Conservation (phyloP, 2,888 invertebrate species). For the Cyrtodaria siliqua region DNA sequence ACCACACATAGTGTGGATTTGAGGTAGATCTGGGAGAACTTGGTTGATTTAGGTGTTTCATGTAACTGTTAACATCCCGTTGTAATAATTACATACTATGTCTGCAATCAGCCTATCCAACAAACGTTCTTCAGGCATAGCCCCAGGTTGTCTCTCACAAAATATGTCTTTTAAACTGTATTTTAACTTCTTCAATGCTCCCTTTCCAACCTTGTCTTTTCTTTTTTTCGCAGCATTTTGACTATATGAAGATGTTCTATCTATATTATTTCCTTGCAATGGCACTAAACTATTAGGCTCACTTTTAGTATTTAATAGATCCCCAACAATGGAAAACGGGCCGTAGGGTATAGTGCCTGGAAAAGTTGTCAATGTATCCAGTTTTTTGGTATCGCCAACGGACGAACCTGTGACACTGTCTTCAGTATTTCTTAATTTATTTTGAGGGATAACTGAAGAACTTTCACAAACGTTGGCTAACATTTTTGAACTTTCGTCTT, state of each 20-base stretch:
- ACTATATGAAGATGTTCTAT: constrained; percentile 14
- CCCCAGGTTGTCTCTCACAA: constrained; percentile 12
- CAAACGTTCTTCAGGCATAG: constrained; percentile 53
- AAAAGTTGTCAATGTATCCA: no score
- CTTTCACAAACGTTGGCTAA: not conserved
- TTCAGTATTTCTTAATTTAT: not conserved
- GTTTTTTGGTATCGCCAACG: no score
- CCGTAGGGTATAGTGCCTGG: constrained; percentile 50
- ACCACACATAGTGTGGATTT: no score
- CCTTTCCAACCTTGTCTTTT: constrained; percentile 8
- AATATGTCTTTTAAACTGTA: constrained; percentile 38
- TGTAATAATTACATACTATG: constrained; percentile 76
- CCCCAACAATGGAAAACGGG: constrained; percentile 72
- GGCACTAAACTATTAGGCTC: not conserved
- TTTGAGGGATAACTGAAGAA: not conserved
- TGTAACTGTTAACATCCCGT: no score
- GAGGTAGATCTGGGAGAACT: no score
- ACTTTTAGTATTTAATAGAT: constrained; percentile 48
- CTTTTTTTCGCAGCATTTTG: constrained; percentile 27
- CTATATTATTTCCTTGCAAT: constrained; percentile 1
- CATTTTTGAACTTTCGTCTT: not conserved
- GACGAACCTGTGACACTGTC: not conserved
- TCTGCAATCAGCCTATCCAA: constrained; percentile 78
- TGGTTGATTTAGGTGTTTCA: no score
- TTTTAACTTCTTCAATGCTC: constrained; percentile 25